Conservation (phyloP, 2,113 vertebrate genomes). For the Motacilla alba region DNA sequence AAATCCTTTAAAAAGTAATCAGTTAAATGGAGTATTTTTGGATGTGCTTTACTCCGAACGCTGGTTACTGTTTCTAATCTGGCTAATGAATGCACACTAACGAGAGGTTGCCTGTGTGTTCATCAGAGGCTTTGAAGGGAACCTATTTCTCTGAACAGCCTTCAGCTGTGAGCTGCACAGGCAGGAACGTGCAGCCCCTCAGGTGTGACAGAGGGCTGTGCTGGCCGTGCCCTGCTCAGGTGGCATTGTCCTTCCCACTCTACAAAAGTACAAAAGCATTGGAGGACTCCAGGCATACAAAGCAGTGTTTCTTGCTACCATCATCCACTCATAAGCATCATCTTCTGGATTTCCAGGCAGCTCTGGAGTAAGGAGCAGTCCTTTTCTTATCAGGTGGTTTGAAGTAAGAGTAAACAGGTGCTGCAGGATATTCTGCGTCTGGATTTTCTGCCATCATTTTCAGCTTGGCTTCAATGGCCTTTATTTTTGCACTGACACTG, state of each 20-base stretch:
- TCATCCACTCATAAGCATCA: constrained; percentile 62
- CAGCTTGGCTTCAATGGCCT: constrained; percentile 97
- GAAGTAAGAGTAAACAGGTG: constrained; percentile 91
- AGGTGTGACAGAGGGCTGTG: neutral
- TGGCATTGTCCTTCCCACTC: constrained; percentile 28
- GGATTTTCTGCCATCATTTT: constrained; percentile 99
- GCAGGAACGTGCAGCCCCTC: constrained; percentile 26
- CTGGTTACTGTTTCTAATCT: constrained; percentile 52
- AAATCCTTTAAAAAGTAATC: constrained; percentile 64
- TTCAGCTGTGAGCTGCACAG: constrained; percentile 51
- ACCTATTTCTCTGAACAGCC: constrained; percentile 58
- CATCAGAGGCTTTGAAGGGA: constrained; percentile 62
- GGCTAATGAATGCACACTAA: constrained; percentile 64
- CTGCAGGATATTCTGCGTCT: constrained; percentile 85
- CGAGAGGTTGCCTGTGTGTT: constrained; percentile 65
- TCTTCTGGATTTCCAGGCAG: constrained; percentile 80
- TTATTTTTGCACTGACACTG: constrained; percentile 95
- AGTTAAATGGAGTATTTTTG: constrained; percentile 55
- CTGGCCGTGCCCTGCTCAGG: neutral
- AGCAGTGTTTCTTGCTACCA: constrained; percentile 42
- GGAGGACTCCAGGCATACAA: constrained; percentile 25
- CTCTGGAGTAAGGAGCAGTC: constrained; percentile 89
- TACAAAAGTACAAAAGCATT: constrained; percentile 61
- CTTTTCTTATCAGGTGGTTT: constrained; percentile 93
- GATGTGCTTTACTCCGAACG: constrained; percentile 48